Evolutionary conservation across 1,140 invertebrate species (phyloP).

Genomic region (Plectrocnemia conspersa): DNA sequence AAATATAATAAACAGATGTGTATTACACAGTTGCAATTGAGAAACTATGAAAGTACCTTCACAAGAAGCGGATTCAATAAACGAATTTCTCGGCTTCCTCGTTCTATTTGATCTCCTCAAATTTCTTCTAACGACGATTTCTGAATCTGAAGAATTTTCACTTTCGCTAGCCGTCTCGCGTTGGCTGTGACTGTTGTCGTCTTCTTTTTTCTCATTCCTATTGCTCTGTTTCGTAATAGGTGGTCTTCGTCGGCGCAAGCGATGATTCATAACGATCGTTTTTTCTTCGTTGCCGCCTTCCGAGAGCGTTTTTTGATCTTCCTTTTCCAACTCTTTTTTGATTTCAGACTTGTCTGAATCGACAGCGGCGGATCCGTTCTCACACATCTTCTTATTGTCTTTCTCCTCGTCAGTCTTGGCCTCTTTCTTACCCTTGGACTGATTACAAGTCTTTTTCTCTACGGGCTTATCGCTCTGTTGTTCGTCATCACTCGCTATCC

Average conservation of each 20-base stretch:
- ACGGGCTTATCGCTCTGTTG: slow-evolving; percentile 14
- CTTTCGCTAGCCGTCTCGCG: slow-evolving; percentile 41
- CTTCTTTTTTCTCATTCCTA: slow-evolving; percentile 18
- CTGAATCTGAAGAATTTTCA: slow-evolving; percentile 44
- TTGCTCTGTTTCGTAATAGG: neutral
- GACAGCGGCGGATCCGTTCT: slow-evolving; percentile 24
- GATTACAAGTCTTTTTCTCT: slow-evolving; percentile 10
- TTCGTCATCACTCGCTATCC: slow-evolving; percentile 23
- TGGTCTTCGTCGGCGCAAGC: slow-evolving; percentile 17
- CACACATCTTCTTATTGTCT: slow-evolving; percentile 13
- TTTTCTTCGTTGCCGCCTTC: slow-evolving; percentile 9
- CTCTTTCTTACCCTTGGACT: slow-evolving; percentile 29
- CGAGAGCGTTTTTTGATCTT: slow-evolving; percentile 21
- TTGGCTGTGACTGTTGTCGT: slow-evolving; percentile 37
- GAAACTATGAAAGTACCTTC: slow-evolving; percentile 29
- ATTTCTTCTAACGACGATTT: slow-evolving; percentile 39
- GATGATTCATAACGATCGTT: slow-evolving; percentile 13
- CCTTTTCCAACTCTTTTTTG: slow-evolving; percentile 22
- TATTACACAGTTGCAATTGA: neutral
- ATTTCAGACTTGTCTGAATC: slow-evolving; percentile 30
- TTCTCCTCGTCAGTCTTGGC: slow-evolving; percentile 26
- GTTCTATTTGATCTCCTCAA: slow-evolving; percentile 48
- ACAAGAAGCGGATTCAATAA: slow-evolving; percentile 44
- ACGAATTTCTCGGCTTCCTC: slow-evolving; percentile 44
- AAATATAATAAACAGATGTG: slow-evolving; percentile 16